Percentiles rank a stretch among this genome's conserved stretches.
Conservation (phyloP, 2,113 vertebrate genomes). For the Oryzias melastigma region DNA sequence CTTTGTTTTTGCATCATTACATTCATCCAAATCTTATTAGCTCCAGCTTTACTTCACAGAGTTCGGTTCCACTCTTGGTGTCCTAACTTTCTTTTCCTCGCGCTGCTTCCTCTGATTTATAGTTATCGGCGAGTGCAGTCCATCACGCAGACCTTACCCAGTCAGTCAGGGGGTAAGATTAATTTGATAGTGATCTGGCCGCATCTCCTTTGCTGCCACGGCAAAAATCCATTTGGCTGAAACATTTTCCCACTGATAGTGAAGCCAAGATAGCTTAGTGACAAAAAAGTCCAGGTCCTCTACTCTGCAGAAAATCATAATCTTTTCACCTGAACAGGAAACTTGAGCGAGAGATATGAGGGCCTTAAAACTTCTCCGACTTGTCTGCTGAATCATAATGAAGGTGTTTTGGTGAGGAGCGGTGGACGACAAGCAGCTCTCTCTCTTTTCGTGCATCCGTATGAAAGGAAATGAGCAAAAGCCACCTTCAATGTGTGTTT, state of each 20-base stretch:
- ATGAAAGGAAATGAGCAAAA: slow-evolving; percentile 25
- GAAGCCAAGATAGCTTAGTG: slow-evolving; percentile 5
- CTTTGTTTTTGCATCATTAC: not conserved
- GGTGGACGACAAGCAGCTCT: slow-evolving; percentile 17
- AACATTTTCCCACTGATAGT: not conserved
- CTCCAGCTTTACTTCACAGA: not conserved
- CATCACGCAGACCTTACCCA: slow-evolving; percentile 9
- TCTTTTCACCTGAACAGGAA: slow-evolving; percentile 16
- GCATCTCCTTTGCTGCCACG: slow-evolving; percentile 11
- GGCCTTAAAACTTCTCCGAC: slow-evolving; percentile 8
- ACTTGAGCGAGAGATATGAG: not conserved
- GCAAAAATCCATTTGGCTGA: slow-evolving; percentile 26
- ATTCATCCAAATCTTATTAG: not conserved
- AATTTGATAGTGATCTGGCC: slow-evolving; percentile 37
- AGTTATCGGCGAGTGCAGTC: not conserved
- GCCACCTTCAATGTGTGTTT: slow-evolving; percentile 3
- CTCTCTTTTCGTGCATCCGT: slow-evolving; percentile 23
- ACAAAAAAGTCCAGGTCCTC: slow-evolving; percentile 18
- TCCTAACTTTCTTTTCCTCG: slow-evolving; percentile 1
- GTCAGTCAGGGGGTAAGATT: slow-evolving; percentile 23
- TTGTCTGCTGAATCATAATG: slow-evolving; percentile 18
- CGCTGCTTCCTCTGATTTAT: not conserved
- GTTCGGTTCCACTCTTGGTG: not conserved
- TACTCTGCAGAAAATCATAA: slow-evolving; percentile 10
- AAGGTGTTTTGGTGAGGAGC: slow-evolving; percentile 1